A percentile compares a stretch with the other conserved stretches of the same genome.
phyloP scores from a whole-genome alignment of 2,888 invertebrate genomes.

The Gasteruption jaculator region DNA sequence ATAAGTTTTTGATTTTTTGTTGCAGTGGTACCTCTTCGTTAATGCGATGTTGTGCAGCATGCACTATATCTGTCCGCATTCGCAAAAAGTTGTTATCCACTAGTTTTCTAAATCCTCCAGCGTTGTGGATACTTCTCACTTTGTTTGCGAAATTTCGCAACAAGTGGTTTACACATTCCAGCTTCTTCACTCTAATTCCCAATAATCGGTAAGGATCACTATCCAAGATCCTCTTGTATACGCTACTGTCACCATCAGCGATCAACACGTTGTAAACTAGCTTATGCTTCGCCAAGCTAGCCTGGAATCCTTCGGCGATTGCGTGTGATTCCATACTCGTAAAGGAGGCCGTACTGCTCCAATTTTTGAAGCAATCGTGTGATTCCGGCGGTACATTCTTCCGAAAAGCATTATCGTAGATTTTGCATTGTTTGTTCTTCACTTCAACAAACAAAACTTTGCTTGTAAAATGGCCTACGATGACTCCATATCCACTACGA shows the following conservation, averaged over 20 bases:
- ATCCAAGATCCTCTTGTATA: no score
- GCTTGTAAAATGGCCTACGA: constrained; percentile 20
- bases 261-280: no score
- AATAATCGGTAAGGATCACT: no score
- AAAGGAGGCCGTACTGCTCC: constrained; percentile 21
- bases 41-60: no score
- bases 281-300: constrained; percentile 20
- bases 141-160: no score
- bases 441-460: constrained; percentile 31
- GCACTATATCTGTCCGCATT: constrained; percentile 8
- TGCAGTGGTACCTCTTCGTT: background rate
- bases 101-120: no score
- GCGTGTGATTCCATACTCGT: constrained; percentile 32
- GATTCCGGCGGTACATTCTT: background rate
- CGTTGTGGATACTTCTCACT: no score
- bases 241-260: no score
- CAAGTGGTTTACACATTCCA: no score
- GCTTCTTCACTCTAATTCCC: no score
- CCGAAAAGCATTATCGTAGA: constrained; percentile 12
- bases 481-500: constrained; percentile 17
- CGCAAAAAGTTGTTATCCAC: no score
- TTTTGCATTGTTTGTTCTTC: constrained; percentile 30
- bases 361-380: constrained; percentile 30
- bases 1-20: constrained; percentile 6
- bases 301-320: constrained; percentile 22